Evolutionary conservation across 2,888 invertebrate genomes (phyloP).

Genomic region (Thecocarcelia acutangulata): DNA sequence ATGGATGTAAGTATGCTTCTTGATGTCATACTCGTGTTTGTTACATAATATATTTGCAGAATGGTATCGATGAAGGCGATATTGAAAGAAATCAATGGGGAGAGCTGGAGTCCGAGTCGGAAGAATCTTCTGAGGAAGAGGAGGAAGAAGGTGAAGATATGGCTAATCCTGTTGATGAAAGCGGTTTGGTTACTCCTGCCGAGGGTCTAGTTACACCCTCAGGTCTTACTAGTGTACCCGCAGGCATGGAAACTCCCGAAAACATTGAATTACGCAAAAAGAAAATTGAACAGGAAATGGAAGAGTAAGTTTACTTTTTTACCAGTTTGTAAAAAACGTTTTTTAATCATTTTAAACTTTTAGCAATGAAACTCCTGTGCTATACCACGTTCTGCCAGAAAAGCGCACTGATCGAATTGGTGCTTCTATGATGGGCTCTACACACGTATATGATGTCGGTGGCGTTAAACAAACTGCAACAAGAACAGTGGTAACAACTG

Average conservation of each 20-base stretch:
- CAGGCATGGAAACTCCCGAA: conserved; percentile 98
- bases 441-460: conserved; percentile 97
- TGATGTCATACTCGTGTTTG: no score
- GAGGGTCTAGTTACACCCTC: conserved; percentile 97
- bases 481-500: conserved; percentile 79
- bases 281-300: conserved; percentile 97
- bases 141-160: conserved; percentile 85
- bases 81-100: conserved; percentile 98
- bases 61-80: conserved; percentile 89
- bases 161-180: conserved; percentile 85
- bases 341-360: conserved; percentile 56
- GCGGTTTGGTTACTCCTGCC: conserved; percentile 95
- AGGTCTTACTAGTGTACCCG: conserved; percentile 93
- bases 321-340: conserved; percentile 9
- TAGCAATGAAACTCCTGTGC: conserved; percentile 94
- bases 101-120: conserved; percentile 93
- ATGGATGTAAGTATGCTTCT: conserved; percentile 84
- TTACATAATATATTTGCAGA: conserved; percentile 78
- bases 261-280: conserved; percentile 98
- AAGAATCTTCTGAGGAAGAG: conserved; percentile 85
- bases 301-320: conserved; percentile 86
- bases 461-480: conserved; percentile 83
- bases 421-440: conserved; percentile 98
- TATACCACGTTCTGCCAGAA: conserved; percentile 98
- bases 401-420: conserved; percentile 94